These are phyloP conservation scores for Pogona vitticeps DNA, from an alignment of 2,113 vertebrate genomes.

Conservation along the genomic window DNA sequence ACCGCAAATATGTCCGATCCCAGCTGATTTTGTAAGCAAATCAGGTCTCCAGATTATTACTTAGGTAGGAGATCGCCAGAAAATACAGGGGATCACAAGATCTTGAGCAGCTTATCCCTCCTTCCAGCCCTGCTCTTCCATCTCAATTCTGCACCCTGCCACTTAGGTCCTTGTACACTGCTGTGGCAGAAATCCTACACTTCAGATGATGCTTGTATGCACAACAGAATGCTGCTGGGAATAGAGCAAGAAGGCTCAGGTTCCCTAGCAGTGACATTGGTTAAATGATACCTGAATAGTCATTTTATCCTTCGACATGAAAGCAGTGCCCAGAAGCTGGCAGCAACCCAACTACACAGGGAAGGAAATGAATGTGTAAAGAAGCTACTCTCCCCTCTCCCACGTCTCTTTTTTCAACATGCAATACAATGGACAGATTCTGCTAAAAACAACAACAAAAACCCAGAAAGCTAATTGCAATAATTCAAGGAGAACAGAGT, in stretches of 20 bases:
- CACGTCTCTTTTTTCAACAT: no score
- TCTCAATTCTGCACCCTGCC: not conserved
- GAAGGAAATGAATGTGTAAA: not conserved
- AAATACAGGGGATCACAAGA: not conserved
- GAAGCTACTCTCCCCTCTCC: not conserved
- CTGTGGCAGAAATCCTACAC: not conserved
- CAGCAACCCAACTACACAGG: not conserved
- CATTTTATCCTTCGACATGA: constrained; percentile 12
- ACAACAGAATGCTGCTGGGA: not conserved
- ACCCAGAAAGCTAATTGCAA: no score
- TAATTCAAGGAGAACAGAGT: not conserved
- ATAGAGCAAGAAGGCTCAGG: constrained; percentile 1
- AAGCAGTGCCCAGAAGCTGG: constrained; percentile 11
- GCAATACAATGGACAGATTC: not conserved
- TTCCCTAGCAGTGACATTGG: not conserved
- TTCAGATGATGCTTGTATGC: not conserved
- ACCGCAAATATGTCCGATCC: not conserved
- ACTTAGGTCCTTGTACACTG: not conserved
- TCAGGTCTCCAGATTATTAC: not conserved
- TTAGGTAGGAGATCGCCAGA: not conserved
- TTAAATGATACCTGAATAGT: constrained; percentile 22
- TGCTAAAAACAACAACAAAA: not conserved
- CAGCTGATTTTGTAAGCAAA: not conserved
- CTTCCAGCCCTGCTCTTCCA: not conserved
- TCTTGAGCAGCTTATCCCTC: not conserved